phyloP scores from a whole-genome alignment of 2,797 vertebrate genomes.

The Lepilemur ruficaudatus region DNA sequence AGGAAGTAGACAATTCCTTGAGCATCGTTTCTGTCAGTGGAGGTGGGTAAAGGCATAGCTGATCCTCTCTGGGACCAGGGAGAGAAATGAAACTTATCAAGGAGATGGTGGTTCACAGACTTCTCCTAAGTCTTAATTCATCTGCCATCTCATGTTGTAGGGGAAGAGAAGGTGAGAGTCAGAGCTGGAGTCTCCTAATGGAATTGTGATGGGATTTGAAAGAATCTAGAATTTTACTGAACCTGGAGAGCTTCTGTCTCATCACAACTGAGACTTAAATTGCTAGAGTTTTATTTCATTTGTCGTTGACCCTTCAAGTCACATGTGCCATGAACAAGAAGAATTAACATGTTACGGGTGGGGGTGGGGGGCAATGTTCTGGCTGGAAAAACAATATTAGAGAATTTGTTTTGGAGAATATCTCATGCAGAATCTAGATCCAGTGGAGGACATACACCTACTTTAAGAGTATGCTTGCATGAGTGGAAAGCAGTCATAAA shows the following conservation, averaged over 20 bases:
- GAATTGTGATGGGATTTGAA: background rate
- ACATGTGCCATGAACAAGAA: background rate
- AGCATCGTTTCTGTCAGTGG: background rate
- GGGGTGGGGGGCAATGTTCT: background rate
- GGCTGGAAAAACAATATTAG: slow-evolving; percentile 18
- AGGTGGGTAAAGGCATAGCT: background rate
- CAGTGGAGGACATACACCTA: background rate
- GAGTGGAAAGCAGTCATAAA: background rate
- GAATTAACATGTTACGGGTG: background rate
- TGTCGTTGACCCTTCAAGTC: slow-evolving; percentile 21
- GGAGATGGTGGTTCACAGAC: background rate
- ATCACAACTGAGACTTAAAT: slow-evolving; percentile 22
- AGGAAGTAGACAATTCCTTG: background rate
- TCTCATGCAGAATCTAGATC: background rate
- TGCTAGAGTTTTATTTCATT: slow-evolving; percentile 31
- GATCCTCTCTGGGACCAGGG: background rate
- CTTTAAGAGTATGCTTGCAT: background rate
- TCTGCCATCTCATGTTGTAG: background rate
- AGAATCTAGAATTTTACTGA: slow-evolving; percentile 51
- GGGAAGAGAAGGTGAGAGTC: background rate
- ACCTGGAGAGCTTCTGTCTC: slow-evolving; percentile 40
- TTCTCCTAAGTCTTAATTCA: background rate
- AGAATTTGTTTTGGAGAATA: background rate
- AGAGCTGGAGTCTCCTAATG: slow-evolving; percentile 6
- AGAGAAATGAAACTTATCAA: slow-evolving; percentile 16